Evolutionary conservation across 2,797 vertebrate species (phyloP).

Genomic region (Cephalopachus bancanus): DNA sequence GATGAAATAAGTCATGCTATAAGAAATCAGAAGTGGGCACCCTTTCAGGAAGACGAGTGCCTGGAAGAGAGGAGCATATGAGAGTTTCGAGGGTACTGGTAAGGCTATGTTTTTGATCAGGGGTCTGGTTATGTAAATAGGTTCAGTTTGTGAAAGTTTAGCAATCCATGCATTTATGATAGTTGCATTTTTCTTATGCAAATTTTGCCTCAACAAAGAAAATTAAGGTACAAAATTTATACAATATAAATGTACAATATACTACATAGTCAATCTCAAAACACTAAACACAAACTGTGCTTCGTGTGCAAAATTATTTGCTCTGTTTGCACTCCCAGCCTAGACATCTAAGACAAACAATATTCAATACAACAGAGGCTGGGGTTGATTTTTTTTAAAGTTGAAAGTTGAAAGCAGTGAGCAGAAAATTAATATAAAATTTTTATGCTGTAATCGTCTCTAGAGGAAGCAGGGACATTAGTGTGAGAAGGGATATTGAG

Average conservation of each 20-base stretch:
- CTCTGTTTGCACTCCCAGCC: neutral
- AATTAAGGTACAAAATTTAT: neutral
- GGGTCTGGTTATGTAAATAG: neutral
- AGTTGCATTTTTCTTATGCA: neutral
- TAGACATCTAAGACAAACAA: neutral
- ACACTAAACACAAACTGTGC: neutral
- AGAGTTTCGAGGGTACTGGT: rapidly evolving
- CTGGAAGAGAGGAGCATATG: rapidly evolving
- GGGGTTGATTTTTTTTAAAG: neutral
- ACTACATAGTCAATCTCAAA: neutral
- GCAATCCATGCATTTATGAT: neutral
- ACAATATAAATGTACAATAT: neutral
- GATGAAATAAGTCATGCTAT: neutral
- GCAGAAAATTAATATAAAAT: neutral
- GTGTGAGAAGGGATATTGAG: neutral
- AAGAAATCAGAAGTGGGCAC: neutral
- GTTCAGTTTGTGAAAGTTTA: neutral
- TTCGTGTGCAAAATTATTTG: neutral
- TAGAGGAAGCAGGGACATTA: neutral
- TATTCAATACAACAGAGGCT: neutral
- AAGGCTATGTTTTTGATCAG: neutral
- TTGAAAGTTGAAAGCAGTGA: neutral
- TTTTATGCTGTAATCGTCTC: neutral
- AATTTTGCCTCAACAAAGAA: neutral
- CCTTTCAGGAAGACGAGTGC: neutral